Percentiles rank a stretch among this genome's conserved stretches.
Evolutionary conservation across 2,888 invertebrate genomes (phyloP).

Genomic region (Cotesia congregata): DNA sequence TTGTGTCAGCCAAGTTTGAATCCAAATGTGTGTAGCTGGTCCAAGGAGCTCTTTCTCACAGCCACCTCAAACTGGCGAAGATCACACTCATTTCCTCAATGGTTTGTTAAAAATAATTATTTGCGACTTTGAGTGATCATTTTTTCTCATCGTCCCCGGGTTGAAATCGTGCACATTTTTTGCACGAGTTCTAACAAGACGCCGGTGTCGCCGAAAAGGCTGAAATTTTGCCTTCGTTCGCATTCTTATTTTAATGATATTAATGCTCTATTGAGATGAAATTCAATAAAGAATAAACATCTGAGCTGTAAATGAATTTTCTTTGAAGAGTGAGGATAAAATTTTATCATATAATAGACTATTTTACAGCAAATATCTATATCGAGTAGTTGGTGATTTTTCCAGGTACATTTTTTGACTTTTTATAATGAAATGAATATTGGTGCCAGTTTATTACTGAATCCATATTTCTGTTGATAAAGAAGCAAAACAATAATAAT

Average conservation of each 20-base stretch:
- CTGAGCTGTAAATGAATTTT: background rate
- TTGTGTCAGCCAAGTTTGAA: slow-evolving; percentile 62
- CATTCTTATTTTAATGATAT: slow-evolving; percentile 24
- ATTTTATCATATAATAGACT: background rate
- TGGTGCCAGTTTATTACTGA: background rate
- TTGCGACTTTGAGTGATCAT: slow-evolving; percentile 15
- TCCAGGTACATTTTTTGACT: background rate
- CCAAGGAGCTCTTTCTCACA: slow-evolving; percentile 26
- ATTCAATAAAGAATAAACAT: background rate
- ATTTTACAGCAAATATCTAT: background rate
- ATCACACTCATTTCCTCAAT: slow-evolving; percentile 19
- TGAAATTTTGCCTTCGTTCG: slow-evolving; percentile 32
- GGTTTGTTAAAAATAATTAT: slow-evolving; percentile 20
- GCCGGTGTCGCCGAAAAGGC: slow-evolving; percentile 39
- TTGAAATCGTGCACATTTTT: slow-evolving; percentile 34
- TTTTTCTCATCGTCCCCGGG: slow-evolving; percentile 26
- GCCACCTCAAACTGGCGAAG: slow-evolving; percentile 15
- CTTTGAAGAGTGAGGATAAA: background rate
- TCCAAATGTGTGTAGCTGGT: slow-evolving; percentile 27
- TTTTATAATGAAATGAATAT: background rate
- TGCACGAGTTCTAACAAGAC: slow-evolving; percentile 27
- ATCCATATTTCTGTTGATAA: background rate
- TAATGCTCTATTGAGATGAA: background rate
- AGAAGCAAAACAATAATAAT: slow-evolving; percentile 6
- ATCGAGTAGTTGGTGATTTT: background rate